These are phyloP conservation scores for Microctenopoma lineatum DNA, from an alignment of 2,797 vertebrate species.

Conservation along the genomic window DNA sequence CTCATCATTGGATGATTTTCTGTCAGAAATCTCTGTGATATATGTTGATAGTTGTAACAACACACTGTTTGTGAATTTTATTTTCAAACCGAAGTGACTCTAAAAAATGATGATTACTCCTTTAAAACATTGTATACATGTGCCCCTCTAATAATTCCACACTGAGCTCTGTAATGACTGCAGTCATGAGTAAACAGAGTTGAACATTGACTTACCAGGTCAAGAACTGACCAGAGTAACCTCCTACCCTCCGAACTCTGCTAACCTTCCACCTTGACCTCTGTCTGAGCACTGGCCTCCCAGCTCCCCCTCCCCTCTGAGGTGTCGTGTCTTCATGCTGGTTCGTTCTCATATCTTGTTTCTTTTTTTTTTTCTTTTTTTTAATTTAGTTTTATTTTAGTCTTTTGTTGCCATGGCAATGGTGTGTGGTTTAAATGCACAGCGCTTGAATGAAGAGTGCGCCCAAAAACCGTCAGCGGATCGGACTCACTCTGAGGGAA, in stretches of 20 bases:
- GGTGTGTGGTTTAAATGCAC: constrained; percentile 66
- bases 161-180: constrained; percentile 29
- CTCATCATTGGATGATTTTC: constrained; percentile 40
- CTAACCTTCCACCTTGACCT: constrained; percentile 49
- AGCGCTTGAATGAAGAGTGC: constrained; percentile 97
- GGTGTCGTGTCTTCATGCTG: constrained; percentile 86
- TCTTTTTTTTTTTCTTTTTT: constrained; percentile 14
- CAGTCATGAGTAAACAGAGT: constrained; percentile 12
- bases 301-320: constrained; percentile 61
- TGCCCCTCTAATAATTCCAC: constrained; percentile 30
- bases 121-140: constrained; percentile 43
- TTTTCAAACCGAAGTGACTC: constrained; percentile 42
- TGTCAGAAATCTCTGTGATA: constrained; percentile 33
- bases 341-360: constrained; percentile 74
- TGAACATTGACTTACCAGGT: constrained; percentile 32
- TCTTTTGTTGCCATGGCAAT: constrained; percentile 38
- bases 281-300: constrained; percentile 71
- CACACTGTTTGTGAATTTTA: constrained; percentile 48
- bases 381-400: not conserved
- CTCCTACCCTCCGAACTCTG: constrained; percentile 45
- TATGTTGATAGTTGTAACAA: constrained; percentile 47
- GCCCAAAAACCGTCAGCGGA: constrained; percentile 91
- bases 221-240: constrained; percentile 42
- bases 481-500: constrained; percentile 92
- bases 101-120: constrained; percentile 23